These are phyloP conservation scores for Oscheius sp. DNA, from an alignment of 2,888 invertebrate genomes.

Conservation along the genomic window DNA sequence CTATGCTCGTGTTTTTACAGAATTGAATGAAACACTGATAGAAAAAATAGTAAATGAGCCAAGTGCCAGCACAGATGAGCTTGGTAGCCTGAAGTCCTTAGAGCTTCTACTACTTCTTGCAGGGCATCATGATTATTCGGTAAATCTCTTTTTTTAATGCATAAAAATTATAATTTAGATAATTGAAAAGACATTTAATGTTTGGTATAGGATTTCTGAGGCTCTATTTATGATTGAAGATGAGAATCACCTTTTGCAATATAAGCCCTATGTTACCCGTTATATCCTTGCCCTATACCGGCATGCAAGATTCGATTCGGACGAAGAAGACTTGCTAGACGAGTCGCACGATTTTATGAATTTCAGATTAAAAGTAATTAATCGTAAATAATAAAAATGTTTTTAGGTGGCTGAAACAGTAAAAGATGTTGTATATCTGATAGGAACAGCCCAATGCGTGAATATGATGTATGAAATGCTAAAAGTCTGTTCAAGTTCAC, in stretches of 20 bases:
- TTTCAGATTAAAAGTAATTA: slow-evolving; percentile 78
- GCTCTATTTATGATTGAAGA: slow-evolving; percentile 87
- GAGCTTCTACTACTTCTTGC: slow-evolving; percentile 90
- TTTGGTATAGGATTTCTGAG: slow-evolving; percentile 96
- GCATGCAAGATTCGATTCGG: slow-evolving; percentile 95
- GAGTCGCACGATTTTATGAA: slow-evolving; percentile 84
- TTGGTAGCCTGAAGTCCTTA: slow-evolving; percentile 76
- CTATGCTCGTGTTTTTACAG: slow-evolving; percentile 92
- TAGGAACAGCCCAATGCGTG: slow-evolving; percentile 90
- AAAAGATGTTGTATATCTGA: slow-evolving; percentile 94
- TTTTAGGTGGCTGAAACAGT: slow-evolving; percentile 80
- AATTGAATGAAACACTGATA: slow-evolving; percentile 88
- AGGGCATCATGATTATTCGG: slow-evolving; percentile 96
- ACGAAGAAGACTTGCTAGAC: slow-evolving; percentile 85
- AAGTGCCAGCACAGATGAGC: slow-evolving; percentile 22
- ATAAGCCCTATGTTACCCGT: slow-evolving; percentile 86
- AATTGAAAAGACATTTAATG: slow-evolving; percentile 87
- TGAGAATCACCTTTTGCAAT: slow-evolving; percentile 79
- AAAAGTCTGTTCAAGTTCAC: slow-evolving; percentile 71
- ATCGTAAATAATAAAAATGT: no score
- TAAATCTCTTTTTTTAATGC: slow-evolving; percentile 72
- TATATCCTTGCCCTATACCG: slow-evolving; percentile 79
- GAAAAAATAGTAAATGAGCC: slow-evolving; percentile 79
- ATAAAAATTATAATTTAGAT: slow-evolving; percentile 73
- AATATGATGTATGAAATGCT: slow-evolving; percentile 32